A percentile compares a stretch with the other conserved stretches of the same genome.
These are phyloP conservation scores for Hymenochirus boettgeri DNA, from an alignment of 2,113 vertebrate species.

Conservation along the genomic window DNA sequence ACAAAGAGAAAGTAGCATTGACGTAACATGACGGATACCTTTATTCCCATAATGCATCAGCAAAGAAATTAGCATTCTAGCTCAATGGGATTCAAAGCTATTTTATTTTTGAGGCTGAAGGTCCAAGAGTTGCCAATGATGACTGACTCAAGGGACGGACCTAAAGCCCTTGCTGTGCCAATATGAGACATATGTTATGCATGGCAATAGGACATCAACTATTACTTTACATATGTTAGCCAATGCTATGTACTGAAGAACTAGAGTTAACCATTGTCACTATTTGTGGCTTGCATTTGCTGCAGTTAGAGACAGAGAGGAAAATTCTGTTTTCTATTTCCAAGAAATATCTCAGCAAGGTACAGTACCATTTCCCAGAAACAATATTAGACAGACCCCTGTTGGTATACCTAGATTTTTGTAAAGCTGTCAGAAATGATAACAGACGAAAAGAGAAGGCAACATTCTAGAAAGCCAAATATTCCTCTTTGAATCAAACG, in stretches of 20 bases:
- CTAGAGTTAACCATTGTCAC: constrained; percentile 64
- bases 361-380: constrained; percentile 68
- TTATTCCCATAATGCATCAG: constrained; percentile 95
- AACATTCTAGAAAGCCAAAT: constrained; percentile 48
- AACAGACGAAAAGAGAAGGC: constrained; percentile 54
- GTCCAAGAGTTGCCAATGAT: constrained; percentile 69
- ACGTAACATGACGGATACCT: constrained; percentile 91
- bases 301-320: constrained; percentile 56
- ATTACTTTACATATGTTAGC: constrained; percentile 82
- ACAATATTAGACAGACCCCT: constrained; percentile 81
- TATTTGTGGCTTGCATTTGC: constrained; percentile 59
- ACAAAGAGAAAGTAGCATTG: constrained; percentile 85
- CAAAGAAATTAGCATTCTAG: constrained; percentile 86
- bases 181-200: constrained; percentile 81
- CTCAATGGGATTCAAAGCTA: constrained; percentile 89
- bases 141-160: constrained; percentile 77
- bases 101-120: constrained; percentile 79
- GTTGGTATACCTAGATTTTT: constrained; percentile 71
- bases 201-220: constrained; percentile 79
- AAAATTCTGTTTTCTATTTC: constrained; percentile 57
- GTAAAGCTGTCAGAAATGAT: constrained; percentile 75
- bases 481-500: constrained; percentile 59
- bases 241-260: constrained; percentile 74
- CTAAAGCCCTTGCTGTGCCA: constrained; percentile 81
- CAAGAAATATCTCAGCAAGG: constrained; percentile 64